Percentiles rank a stretch among this genome's conserved stretches.
phyloP scores from a whole-genome alignment of 2,888 invertebrate genomes.

The Empis livida region DNA sequence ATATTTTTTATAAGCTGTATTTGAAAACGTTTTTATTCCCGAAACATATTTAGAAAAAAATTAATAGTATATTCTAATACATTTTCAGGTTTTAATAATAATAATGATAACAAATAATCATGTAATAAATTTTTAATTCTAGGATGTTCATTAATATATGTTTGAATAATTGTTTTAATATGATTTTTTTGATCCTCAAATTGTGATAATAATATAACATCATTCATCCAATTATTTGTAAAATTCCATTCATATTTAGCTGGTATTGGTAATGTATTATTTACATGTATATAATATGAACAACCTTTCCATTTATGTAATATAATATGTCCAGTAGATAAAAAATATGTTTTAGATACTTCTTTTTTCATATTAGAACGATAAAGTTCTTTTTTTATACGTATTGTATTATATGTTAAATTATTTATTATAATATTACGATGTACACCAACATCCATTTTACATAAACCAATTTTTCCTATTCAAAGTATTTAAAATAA shows the following conservation, averaged over 20 bases:
- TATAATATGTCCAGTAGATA: slow-evolving; percentile 8
- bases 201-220: slow-evolving; percentile 7
- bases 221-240: slow-evolving; percentile 7
- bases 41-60: slow-evolving; percentile 9
- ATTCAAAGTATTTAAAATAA: background rate
- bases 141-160: slow-evolving; percentile 7
- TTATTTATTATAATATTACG: slow-evolving; percentile 5
- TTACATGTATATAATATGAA: slow-evolving; percentile 7
- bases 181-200: slow-evolving; percentile 10
- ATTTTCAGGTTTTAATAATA: slow-evolving; percentile 8
- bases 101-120: slow-evolving; percentile 8
- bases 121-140: slow-evolving; percentile 8
- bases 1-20: too few species aligned
- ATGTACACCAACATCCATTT: slow-evolving; percentile 6
- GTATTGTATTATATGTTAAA: slow-evolving; percentile 4
- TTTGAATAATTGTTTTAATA: too few species aligned
- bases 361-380: slow-evolving; percentile 3
- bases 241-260: background rate
- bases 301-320: slow-evolving; percentile 7
- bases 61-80: slow-evolving; percentile 10
- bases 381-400: slow-evolving; percentile 4
- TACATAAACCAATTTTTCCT: slow-evolving; percentile 7
- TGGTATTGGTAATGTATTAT: slow-evolving; percentile 4
- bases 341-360: slow-evolving; percentile 8
- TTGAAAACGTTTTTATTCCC: background rate